These are phyloP conservation scores for Noctua janthe DNA, from an alignment of 2,888 invertebrate species.

Conservation along the genomic window DNA sequence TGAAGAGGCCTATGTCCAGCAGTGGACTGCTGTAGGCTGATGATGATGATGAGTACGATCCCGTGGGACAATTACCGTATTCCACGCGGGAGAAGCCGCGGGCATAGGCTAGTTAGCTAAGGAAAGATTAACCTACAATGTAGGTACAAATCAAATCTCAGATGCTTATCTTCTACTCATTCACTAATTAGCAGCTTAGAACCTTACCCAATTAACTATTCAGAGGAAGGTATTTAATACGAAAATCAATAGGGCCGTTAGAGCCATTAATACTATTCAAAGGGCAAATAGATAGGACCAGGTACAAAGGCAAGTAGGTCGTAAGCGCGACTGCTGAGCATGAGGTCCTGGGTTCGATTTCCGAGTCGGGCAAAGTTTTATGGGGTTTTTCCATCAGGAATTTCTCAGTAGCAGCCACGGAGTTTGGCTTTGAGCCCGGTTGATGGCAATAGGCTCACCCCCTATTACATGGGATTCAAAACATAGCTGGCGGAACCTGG, in stretches of 20 bases:
- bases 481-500: background rate
- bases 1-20: no score
- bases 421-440: background rate
- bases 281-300: background rate
- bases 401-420: background rate
- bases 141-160: background rate
- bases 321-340: background rate
- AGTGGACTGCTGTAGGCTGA: no score
- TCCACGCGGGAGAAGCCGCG: no score
- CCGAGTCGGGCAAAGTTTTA: background rate
- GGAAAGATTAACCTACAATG: background rate
- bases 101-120: background rate
- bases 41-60: no score
- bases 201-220: conserved; percentile 14
- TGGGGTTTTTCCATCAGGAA: background rate
- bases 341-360: background rate
- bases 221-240: background rate
- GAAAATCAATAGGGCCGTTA: conserved; percentile 32
- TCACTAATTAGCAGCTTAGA: conserved; percentile 1
- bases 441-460: background rate
- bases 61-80: no score
- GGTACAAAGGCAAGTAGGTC: no score
- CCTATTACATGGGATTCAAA: background rate
- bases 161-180: background rate
- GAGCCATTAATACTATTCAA: conserved; percentile 4